Percentiles rank a stretch among this genome's conserved stretches.
Conservation (phyloP, 2,888 invertebrate species). For the Calephelis perditalis region DNA sequence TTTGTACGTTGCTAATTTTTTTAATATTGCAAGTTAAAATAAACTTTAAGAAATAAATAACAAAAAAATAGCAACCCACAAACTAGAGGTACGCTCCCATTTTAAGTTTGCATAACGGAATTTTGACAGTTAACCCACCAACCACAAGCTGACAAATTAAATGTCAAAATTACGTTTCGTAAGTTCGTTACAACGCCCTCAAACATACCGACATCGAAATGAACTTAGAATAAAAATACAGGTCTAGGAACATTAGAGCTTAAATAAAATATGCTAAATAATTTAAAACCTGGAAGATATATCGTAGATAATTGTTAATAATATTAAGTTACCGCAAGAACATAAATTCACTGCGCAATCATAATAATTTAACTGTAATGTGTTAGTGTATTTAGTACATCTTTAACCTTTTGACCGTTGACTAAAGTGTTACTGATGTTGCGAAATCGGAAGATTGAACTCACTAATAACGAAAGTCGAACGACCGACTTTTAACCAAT, state of each 20-base stretch:
- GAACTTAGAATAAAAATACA: slow-evolving; percentile 52
- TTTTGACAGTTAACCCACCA: slow-evolving; percentile 6
- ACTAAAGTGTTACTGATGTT: no score
- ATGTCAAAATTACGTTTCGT: slow-evolving; percentile 6
- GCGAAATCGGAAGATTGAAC: no score
- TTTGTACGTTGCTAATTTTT: slow-evolving; percentile 24
- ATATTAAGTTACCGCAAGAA: slow-evolving; percentile 30
- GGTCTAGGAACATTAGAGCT: slow-evolving; percentile 73
- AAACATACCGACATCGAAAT: slow-evolving; percentile 28
- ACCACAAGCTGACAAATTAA: slow-evolving; percentile 1
- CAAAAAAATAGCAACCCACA: slow-evolving; percentile 11
- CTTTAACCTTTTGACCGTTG: background rate
- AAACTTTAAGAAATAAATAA: slow-evolving; percentile 14
- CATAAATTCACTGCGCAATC: slow-evolving; percentile 37
- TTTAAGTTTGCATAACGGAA: slow-evolving; percentile 2
- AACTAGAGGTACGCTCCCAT: slow-evolving; percentile 6
- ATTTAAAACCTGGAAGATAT: slow-evolving; percentile 49
- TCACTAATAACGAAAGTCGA: no score
- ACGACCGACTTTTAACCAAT: no score
- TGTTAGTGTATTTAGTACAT: background rate
- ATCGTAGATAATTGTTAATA: slow-evolving; percentile 20
- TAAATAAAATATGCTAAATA: slow-evolving; percentile 65
- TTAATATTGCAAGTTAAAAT: slow-evolving; percentile 10
- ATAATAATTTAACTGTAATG: slow-evolving; percentile 26
- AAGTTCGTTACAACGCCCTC: slow-evolving; percentile 16